A percentile compares a stretch with the other conserved stretches of the same genome.
Conservation (phyloP, 2,888 invertebrate genomes). For the Vanessa cardui region DNA sequence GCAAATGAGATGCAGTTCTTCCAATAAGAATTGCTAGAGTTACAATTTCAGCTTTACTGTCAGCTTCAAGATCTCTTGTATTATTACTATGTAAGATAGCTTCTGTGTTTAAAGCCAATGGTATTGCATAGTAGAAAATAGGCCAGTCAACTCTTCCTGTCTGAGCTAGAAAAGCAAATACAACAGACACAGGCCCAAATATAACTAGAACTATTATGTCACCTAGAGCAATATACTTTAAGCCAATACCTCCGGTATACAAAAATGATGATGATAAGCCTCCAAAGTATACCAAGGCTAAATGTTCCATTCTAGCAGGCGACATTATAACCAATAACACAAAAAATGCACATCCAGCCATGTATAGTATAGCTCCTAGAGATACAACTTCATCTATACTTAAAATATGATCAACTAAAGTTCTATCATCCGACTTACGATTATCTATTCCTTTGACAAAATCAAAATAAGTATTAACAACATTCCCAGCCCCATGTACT, state of each 20-base stretch:
- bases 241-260: slow-evolving; percentile 97
- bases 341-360: slow-evolving; percentile 93
- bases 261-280: slow-evolving; percentile 97
- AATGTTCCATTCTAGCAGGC: slow-evolving; percentile 96
- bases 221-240: slow-evolving; percentile 97
- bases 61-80: slow-evolving; percentile 94
- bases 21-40: slow-evolving; percentile 97
- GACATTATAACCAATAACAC: slow-evolving; percentile 89
- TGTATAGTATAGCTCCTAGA: slow-evolving; percentile 93
- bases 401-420: slow-evolving; percentile 95
- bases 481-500: slow-evolving; percentile 97
- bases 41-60: slow-evolving; percentile 94
- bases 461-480: slow-evolving; percentile 98
- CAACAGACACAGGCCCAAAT: slow-evolving; percentile 96
- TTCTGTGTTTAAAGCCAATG: slow-evolving; percentile 96
- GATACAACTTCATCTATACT: slow-evolving; percentile 89
- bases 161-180: slow-evolving; percentile 96
- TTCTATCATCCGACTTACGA: slow-evolving; percentile 95
- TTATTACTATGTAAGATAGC: slow-evolving; percentile 98
- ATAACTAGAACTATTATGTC: slow-evolving; percentile 95
- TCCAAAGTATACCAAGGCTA: slow-evolving; percentile 97
- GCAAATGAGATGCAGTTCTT: slow-evolving; percentile 93
- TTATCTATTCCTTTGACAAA: slow-evolving; percentile 97
- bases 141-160: slow-evolving; percentile 95
- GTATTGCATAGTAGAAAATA: slow-evolving; percentile 96